These are phyloP conservation scores for Drosophila suboccidentalis DNA, from an alignment of 2,888 invertebrate genomes.

Conservation along the genomic window DNA sequence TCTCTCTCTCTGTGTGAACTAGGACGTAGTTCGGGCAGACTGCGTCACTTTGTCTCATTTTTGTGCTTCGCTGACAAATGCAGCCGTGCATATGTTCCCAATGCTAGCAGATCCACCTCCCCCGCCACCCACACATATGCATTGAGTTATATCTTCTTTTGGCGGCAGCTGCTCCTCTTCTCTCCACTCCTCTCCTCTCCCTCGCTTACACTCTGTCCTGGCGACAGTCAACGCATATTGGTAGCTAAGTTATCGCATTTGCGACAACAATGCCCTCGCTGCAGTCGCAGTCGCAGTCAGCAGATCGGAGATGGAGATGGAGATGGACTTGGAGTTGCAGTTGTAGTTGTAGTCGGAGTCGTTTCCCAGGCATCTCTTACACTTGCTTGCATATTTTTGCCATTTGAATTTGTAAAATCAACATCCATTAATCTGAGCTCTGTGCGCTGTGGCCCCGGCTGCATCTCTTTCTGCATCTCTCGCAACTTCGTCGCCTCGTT, in stretches of 20 bases:
- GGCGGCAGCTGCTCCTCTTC: slow-evolving; percentile 38
- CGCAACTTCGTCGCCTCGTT: slow-evolving; percentile 70
- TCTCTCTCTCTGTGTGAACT: neutral
- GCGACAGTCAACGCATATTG: slow-evolving; percentile 79
- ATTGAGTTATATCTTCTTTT: slow-evolving; percentile 75
- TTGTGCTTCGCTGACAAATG: slow-evolving; percentile 82
- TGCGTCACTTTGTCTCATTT: slow-evolving; percentile 80
- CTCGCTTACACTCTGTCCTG: slow-evolving; percentile 30
- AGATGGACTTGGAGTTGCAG: slow-evolving; percentile 22
- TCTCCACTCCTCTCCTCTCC: neutral
- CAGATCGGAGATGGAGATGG: slow-evolving; percentile 11
- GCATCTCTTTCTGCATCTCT: slow-evolving; percentile 5
- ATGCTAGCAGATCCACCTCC: slow-evolving; percentile 27
- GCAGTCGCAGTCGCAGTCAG: slow-evolving; percentile 8
- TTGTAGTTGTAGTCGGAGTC: slow-evolving; percentile 32
- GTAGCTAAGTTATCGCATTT: slow-evolving; percentile 82
- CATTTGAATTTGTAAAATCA: slow-evolving; percentile 81
- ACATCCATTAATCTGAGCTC: slow-evolving; percentile 79
- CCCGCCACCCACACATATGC: slow-evolving; percentile 53
- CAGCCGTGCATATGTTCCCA: slow-evolving; percentile 78
- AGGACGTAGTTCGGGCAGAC: slow-evolving; percentile 40
- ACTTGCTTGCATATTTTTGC: slow-evolving; percentile 82
- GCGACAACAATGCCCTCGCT: slow-evolving; percentile 76
- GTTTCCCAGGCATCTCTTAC: slow-evolving; percentile 70
- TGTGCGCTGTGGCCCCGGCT: slow-evolving; percentile 41